A percentile compares a stretch with the other conserved stretches of the same genome.
phyloP scores from a whole-genome alignment of 2,888 invertebrate species.

The Teleogryllus oceanicus region DNA sequence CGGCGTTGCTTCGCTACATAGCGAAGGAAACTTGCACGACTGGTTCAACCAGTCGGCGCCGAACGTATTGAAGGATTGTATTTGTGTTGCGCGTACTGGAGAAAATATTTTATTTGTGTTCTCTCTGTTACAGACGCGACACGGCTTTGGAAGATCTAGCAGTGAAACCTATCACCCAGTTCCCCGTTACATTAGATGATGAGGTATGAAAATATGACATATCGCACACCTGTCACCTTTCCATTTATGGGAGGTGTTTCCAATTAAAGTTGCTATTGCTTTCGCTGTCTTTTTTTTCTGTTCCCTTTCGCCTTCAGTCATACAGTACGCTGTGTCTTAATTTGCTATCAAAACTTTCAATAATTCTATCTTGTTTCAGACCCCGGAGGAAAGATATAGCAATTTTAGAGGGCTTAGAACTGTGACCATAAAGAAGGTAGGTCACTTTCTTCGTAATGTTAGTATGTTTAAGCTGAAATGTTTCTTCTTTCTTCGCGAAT shows the following conservation, averaged over 20 bases:
- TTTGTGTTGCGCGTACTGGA: no score
- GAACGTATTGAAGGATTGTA: no score
- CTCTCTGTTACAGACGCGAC: conserved; percentile 59
- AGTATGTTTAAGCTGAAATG: background rate
- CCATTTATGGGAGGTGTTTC: no score
- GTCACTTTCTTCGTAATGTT: conserved; percentile 33
- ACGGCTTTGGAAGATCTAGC: conserved; percentile 75
- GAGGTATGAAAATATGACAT: conserved; percentile 56
- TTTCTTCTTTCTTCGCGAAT: background rate
- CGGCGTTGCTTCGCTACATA: no score
- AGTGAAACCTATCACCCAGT: conserved; percentile 84
- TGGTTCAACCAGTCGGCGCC: no score
- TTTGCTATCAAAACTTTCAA: background rate
- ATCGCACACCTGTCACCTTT: background rate
- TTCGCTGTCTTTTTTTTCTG: no score
- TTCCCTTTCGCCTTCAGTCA: no score
- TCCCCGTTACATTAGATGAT: conserved; percentile 78
- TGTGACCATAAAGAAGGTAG: conserved; percentile 80
- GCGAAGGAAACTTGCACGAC: no score
- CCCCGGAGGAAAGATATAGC: conserved; percentile 65
- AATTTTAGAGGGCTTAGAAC: conserved; percentile 76
- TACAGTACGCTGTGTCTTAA: no score
- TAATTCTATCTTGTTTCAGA: conserved; percentile 50
- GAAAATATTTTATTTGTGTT: no score
- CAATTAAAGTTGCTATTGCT: no score